These are phyloP conservation scores for Falco punctatus DNA, from an alignment of 2,113 vertebrate genomes.

Conservation along the genomic window DNA sequence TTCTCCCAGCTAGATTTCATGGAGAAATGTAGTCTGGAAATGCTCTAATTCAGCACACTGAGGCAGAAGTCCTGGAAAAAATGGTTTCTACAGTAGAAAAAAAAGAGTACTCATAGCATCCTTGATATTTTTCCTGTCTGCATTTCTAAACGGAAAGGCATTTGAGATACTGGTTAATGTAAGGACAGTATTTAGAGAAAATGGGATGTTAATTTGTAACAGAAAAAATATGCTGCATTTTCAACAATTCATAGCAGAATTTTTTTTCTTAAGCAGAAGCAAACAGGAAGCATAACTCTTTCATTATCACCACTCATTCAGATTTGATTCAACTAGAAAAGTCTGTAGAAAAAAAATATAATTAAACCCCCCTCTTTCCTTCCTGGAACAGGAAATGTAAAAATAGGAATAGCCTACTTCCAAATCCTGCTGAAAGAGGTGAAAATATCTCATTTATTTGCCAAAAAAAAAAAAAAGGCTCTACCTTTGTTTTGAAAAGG, in stretches of 20 bases:
- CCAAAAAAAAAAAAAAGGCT: not conserved
- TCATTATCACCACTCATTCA: not conserved
- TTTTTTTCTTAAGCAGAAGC: not conserved
- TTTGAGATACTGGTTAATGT: not conserved
- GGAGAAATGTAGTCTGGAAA: not conserved
- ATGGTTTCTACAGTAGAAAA: not conserved
- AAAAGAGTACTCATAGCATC: not conserved
- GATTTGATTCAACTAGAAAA: slow-evolving; percentile 13
- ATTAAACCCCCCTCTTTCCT: not conserved
- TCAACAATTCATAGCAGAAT: not conserved
- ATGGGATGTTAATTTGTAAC: slow-evolving; percentile 17
- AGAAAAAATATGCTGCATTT: not conserved
- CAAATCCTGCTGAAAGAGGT: slow-evolving; percentile 4
- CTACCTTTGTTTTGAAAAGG: not conserved
- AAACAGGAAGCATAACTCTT: slow-evolving; percentile 33
- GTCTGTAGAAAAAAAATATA: not conserved
- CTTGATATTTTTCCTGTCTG: not conserved
- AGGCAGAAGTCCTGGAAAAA: not conserved
- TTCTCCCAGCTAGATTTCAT: not conserved
- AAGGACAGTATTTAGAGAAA: not conserved
- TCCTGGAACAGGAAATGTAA: slow-evolving; percentile 58
- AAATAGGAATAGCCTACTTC: slow-evolving; percentile 52
- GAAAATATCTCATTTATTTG: not conserved
- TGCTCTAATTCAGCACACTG: not conserved
- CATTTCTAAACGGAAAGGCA: not conserved